phyloP scores from a whole-genome alignment of 2,888 invertebrate genomes.

The Archips xylosteana region DNA sequence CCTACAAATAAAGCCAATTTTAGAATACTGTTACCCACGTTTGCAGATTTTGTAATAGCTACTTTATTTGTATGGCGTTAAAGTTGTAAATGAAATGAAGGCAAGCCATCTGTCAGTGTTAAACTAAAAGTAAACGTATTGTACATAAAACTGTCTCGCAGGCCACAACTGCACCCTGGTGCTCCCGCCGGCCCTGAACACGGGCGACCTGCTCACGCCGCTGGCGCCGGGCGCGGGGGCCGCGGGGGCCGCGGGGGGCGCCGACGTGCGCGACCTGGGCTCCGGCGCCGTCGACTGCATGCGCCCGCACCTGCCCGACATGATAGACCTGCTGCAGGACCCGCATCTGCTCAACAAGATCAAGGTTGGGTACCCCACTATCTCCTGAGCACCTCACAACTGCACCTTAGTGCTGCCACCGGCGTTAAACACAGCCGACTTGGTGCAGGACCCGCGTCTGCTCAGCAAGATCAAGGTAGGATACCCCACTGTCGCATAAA shows the following conservation, averaged over 20 bases:
- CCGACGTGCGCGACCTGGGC: constrained; percentile 84
- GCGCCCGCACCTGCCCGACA: constrained; percentile 95
- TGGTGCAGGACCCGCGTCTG: constrained; percentile 95
- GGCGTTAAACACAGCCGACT: no score
- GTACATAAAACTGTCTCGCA: constrained; percentile 46
- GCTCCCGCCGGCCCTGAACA: constrained; percentile 86
- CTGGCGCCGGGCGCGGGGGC: constrained; percentile 85
- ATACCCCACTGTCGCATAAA: no score
- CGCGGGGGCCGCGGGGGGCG: constrained; percentile 57
- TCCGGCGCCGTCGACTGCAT: constrained; percentile 98
- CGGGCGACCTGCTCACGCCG: constrained; percentile 71
- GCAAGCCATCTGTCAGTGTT: no score
- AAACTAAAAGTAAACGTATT: no score
- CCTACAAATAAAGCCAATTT: no score
- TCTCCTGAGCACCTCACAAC: no score
- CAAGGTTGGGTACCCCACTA: constrained; percentile 84
- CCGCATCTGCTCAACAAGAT: constrained; percentile 98
- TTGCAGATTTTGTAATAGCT: no score
- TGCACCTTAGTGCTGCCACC: no score
- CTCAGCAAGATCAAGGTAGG: constrained; percentile 97
- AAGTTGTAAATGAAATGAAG: no score
- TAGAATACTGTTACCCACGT: no score
- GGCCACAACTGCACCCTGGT: constrained; percentile 86
- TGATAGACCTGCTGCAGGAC: constrained; percentile 97
- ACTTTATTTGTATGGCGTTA: no score